Base-by-base conservation (phyloP, 23 tunicate species). In the Oikopleura dioica region DNA sequence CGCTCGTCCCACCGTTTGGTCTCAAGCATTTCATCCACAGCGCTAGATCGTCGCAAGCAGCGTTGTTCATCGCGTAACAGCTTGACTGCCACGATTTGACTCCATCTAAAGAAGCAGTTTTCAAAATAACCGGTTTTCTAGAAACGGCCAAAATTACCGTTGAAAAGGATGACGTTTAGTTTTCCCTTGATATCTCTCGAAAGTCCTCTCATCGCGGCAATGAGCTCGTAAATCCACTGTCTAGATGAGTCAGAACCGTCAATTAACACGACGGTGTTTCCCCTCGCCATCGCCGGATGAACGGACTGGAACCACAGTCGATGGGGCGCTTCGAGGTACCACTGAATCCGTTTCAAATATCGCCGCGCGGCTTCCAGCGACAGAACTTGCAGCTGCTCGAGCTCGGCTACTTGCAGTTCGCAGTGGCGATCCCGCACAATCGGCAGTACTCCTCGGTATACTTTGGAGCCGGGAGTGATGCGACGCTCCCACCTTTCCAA, bases 311-410 rank as follows among this genome's bases (percentile, higher is more conserved):
- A 63, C 72, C 72, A 63, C 32, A 63, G 33, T 2, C 72, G 72
- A 28, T 63, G 33, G 5, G 32, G 5, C 16, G 16, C 33, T 2
- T 21, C 5, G 4, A 63, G 26, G 2, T 21, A 63, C 72, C 72
- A 63, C 26, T 63, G 16, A 12, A 63, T 63, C 30, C 72, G 72
- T 28, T 63, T 63, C 32, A 63, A 31, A 28, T 63, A 63, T 28
- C 72, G 72, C 72, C 72, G 30, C 5, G 72, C 29, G 72, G 72
- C 72, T 12, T 63, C 72, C 2, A 16, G 72, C 33, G 72, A 63
- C 29, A 63, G 33, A 2, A 63, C 16, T 28, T 63, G 30, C 2
- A 63, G 33, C 33, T 63, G 72, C 33, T 63, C 72, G 33, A 63
- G 72, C 26, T 63, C 72, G 33, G 32, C 33, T 21, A 63, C 33